Evolutionary conservation across 2,888 invertebrate genomes (phyloP).

Genomic region (Orchesella flavescens): DNA sequence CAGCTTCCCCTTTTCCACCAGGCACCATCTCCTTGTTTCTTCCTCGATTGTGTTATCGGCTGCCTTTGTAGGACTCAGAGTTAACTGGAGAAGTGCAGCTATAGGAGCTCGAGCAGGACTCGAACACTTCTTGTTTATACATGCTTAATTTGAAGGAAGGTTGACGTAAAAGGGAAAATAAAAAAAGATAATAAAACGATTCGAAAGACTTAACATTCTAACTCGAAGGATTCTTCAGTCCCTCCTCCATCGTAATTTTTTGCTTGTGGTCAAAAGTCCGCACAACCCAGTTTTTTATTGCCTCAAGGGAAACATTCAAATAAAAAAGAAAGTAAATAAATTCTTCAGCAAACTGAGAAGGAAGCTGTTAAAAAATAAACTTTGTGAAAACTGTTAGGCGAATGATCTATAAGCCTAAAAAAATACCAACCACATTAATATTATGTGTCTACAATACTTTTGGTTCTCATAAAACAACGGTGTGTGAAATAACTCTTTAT

Average conservation of each 20-base stretch:
- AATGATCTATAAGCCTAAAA: no score
- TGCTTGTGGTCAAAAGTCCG: no score
- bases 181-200: slow-evolving; percentile 1
- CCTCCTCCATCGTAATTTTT: no score
- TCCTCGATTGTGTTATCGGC: slow-evolving; percentile 39
- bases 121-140: neutral
- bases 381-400: no score
- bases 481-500: no score
- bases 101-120: neutral
- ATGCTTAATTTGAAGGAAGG: slow-evolving; percentile 3
- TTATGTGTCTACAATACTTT: no score
- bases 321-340: neutral
- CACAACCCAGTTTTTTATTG: neutral
- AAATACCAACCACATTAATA: no score
- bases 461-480: no score
- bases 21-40: slow-evolving; percentile 45
- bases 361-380: neutral
- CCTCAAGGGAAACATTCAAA: slow-evolving; percentile 3
- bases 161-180: neutral
- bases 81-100: slow-evolving; percentile 4
- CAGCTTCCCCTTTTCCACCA: slow-evolving; percentile 11
- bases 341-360: neutral
- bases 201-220: no score
- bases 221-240: no score
- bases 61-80: slow-evolving; percentile 38